Percentiles rank a stretch among this genome's conserved stretches.
Conservation (phyloP, 2,888 invertebrate species). For the Trilocha varians region DNA sequence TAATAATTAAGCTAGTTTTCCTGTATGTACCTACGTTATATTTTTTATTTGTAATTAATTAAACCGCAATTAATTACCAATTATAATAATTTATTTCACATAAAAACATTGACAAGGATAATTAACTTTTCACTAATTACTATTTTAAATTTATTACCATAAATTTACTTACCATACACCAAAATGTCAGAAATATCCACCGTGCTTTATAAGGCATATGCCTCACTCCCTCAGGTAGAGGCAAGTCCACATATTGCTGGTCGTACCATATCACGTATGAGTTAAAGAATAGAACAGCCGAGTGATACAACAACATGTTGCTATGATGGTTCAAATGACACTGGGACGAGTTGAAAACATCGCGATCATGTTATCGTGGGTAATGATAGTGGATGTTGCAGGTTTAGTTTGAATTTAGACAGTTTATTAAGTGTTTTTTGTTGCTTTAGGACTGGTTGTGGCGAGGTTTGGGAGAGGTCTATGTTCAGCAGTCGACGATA, state of each 20-base stretch:
- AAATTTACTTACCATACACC: constrained; percentile 43
- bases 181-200: constrained; percentile 42
- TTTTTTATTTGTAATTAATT: too few relatives aligned
- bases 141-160: not conserved
- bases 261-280: constrained; percentile 44
- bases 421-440: too few relatives aligned
- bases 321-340: not conserved
- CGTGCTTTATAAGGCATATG: constrained; percentile 40
- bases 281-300: constrained; percentile 31
- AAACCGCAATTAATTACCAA: too few relatives aligned
- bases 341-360: too few relatives aligned
- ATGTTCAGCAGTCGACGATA: too few relatives aligned
- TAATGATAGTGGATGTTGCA: not conserved
- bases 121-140: too few relatives aligned
- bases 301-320: constrained; percentile 31
- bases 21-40: too few relatives aligned
- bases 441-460: too few relatives aligned
- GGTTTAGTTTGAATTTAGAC: not conserved
- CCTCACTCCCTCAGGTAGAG: constrained; percentile 28
- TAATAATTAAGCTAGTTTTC: too few relatives aligned
- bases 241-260: constrained; percentile 40
- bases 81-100: not conserved
- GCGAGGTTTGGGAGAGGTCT: too few relatives aligned
- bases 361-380: not conserved
- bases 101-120: not conserved